Conservation (phyloP, 2,888 invertebrate species). For the Nymphalis urticae region DNA sequence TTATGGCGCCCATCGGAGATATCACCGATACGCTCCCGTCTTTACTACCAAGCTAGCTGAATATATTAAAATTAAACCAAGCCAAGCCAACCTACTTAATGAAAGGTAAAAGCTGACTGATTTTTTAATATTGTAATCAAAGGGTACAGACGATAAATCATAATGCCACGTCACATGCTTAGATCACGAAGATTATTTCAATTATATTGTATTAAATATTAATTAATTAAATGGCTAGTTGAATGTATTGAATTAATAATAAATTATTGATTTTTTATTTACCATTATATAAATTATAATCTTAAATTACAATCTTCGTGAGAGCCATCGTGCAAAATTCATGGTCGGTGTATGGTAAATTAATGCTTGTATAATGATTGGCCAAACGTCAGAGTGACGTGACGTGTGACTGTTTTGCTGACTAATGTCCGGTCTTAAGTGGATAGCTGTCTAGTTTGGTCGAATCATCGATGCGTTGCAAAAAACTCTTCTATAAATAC, state of each 20-base stretch:
- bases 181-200: too few relatives aligned
- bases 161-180: too few relatives aligned
- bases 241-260: background rate
- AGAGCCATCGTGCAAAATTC: slow-evolving; percentile 8
- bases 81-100: slow-evolving; percentile 27
- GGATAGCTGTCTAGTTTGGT: slow-evolving; percentile 58
- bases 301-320: slow-evolving; percentile 9
- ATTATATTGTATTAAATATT: too few relatives aligned
- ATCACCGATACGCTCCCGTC: slow-evolving; percentile 42
- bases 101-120: slow-evolving; percentile 12
- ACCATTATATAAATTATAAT: background rate
- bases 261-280: background rate
- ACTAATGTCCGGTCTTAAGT: slow-evolving; percentile 73
- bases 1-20: slow-evolving; percentile 42
- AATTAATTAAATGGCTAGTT: background rate
- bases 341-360: slow-evolving; percentile 34
- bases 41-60: slow-evolving; percentile 32
- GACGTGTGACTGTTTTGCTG: slow-evolving; percentile 50
- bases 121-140: background rate
- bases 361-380: slow-evolving; percentile 54
- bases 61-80: slow-evolving; percentile 35
- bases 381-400: slow-evolving; percentile 33
- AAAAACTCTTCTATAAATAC: slow-evolving; percentile 41
- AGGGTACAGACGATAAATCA: background rate
- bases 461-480: slow-evolving; percentile 36